Base-by-base conservation (phyloP, 92 coral and sea anemone species). In the Meandrina meandrites region DNA sequence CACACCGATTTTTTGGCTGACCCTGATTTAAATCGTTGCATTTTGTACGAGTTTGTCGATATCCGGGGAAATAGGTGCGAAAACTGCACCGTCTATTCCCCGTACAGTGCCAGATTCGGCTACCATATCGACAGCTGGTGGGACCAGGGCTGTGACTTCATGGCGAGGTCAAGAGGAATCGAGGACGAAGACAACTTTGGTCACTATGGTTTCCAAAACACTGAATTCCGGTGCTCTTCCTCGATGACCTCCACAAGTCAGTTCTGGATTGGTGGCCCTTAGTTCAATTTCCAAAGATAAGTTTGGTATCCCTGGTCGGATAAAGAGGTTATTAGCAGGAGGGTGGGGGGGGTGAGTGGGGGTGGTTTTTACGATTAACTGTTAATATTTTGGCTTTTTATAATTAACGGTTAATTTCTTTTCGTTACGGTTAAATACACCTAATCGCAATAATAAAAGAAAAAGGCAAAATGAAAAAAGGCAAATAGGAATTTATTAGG, bases 161-260 rank as follows among this genome's bases (percentile, higher is more conserved):
- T 21, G 22, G 42, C 42, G 11, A 71, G 47, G 22, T 2, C 11
- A 15, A 60, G 76, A 18, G 85, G 76, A 81, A 45, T 81, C 13
- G 47, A 3, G 1, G 24, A 67, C 76, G 85, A 81, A 81, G 85
- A 81, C 24, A 81, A 67, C 28, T 81, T 81, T 42, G 85, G 85
- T 6, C 2, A 1, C 8, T 81, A 81, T 27, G 4, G 1, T 31
- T 1, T 17, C 0, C 15, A 2, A 1, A 81, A 67, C 22, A 27
- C 30, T 2, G 19, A 8, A 8, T 66, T 81, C 85, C n/a, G 85
- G 7, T 67, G 85, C 60, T 64, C 9, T 9, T 81, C 85, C 14
- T 18, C 35, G 30, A 0, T 8, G 8, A 27, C 45, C 28, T 81
- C 85, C 27, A 66, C 85, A 67, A 81, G 76, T 64, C 58, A 81